A percentile compares a stretch with the other conserved stretches of the same genome.
These are phyloP conservation scores for Corvus cornix DNA, from an alignment of 2,113 vertebrate genomes.

Conservation along the genomic window DNA sequence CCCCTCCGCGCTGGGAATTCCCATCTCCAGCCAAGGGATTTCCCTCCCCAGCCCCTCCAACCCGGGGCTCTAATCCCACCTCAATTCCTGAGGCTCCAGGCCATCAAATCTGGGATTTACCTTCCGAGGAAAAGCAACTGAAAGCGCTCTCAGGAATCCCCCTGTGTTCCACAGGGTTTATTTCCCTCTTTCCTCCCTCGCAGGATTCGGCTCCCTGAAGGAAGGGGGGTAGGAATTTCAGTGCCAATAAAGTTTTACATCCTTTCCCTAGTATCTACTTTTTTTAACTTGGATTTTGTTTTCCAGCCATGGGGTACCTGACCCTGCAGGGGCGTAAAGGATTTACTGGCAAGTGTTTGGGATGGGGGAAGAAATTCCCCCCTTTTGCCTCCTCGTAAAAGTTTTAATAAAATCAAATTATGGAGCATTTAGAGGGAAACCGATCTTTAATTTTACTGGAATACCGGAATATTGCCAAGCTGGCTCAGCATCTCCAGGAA, in stretches of 20 bases:
- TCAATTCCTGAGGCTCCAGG: neutral
- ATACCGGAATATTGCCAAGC: neutral
- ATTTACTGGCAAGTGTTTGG: slow-evolving; percentile 7
- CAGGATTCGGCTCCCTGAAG: neutral
- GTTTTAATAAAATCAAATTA: slow-evolving; percentile 46
- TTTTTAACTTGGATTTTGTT: neutral
- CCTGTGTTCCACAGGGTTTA: neutral
- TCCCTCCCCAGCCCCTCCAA: neutral
- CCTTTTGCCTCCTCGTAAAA: slow-evolving; percentile 2
- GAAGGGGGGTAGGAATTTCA: neutral
- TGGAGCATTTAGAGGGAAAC: slow-evolving; percentile 33
- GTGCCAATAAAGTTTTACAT: slow-evolving; percentile 6
- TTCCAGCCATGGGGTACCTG: neutral
- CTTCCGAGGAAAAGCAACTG: neutral
- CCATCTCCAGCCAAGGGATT: neutral
- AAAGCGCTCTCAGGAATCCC: neutral
- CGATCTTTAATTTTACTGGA: slow-evolving; percentile 19
- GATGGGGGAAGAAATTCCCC: neutral
- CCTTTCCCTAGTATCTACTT: neutral
- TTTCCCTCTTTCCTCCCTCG: neutral
- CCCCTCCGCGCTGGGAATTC: rapidly evolving
- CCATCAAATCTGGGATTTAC: neutral
- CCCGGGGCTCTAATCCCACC: neutral
- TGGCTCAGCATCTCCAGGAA: neutral
- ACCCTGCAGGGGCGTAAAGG: neutral